These are phyloP conservation scores for Aporophyla lueneburgensis DNA, from an alignment of 2,888 invertebrate species.

Conservation along the genomic window DNA sequence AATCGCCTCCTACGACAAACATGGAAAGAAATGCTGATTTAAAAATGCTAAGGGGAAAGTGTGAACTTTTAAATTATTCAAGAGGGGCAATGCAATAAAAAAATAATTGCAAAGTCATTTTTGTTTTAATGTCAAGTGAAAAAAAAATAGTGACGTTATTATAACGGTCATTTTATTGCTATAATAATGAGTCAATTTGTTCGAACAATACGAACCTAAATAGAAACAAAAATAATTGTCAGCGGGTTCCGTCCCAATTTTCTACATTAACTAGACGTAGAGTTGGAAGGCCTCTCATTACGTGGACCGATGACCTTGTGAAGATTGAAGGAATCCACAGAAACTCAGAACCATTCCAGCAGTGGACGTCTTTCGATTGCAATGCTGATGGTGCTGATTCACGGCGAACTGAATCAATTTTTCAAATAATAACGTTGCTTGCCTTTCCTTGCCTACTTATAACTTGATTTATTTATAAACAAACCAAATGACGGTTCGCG, in stretches of 20 bases:
- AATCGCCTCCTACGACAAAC: too few species aligned
- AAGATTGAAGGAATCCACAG: too few species aligned
- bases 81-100: neutral
- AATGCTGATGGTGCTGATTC: too few species aligned
- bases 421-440: too few species aligned
- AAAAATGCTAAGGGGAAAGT: neutral
- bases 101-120: neutral
- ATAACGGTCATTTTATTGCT: neutral
- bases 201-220: neutral
- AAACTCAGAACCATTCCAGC: too few species aligned
- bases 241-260: neutral
- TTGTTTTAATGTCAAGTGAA: constrained; percentile 3
- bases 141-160: neutral
- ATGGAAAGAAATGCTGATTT: too few species aligned
- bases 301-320: too few species aligned
- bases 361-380: too few species aligned
- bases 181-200: neutral
- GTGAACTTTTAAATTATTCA: neutral
- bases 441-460: too few species aligned
- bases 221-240: neutral
- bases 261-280: too few species aligned
- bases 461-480: neutral
- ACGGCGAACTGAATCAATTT: neutral
- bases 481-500: neutral
- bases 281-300: too few species aligned